phyloP scores from a whole-genome alignment of 2,888 invertebrate species.

The Eumacrocentrus americanus region DNA sequence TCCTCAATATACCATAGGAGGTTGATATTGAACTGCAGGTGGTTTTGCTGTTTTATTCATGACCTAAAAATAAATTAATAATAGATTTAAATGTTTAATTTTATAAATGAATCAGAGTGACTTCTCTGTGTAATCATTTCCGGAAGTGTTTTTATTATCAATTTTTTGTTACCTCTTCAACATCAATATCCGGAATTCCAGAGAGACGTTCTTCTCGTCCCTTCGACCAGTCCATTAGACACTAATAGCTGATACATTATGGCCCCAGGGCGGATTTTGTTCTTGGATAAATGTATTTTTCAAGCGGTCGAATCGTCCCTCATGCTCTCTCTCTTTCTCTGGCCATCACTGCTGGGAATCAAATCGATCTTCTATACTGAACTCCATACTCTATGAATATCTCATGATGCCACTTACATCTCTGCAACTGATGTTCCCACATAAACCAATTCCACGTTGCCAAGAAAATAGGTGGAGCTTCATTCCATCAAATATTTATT shows the following conservation, averaged over 20 bases:
- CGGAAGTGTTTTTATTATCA: not conserved
- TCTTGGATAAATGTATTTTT: slow-evolving; percentile 52
- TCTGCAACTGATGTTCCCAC: not conserved
- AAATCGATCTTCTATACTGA: slow-evolving; percentile 34
- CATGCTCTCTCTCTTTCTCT: slow-evolving; percentile 26
- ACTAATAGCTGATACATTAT: slow-evolving; percentile 55
- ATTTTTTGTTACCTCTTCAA: not conserved
- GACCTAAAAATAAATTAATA: too few species aligned
- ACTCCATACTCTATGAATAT: slow-evolving; percentile 20
- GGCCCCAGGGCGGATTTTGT: slow-evolving; percentile 55
- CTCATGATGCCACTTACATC: not conserved
- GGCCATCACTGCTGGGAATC: not conserved
- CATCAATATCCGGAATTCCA: slow-evolving; percentile 44
- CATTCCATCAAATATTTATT: too few species aligned
- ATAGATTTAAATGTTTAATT: too few species aligned
- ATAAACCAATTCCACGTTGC: not conserved
- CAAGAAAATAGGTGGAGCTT: too few species aligned
- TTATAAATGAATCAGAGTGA: too few species aligned
- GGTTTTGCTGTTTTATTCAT: not conserved
- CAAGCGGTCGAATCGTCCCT: slow-evolving; percentile 39
- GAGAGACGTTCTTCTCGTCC: slow-evolving; percentile 33
- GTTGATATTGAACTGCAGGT: not conserved
- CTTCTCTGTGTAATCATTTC: too few species aligned
- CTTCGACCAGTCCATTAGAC: slow-evolving; percentile 50
- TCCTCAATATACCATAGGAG: not conserved